These are phyloP conservation scores for Spongia lamella DNA, from an alignment of 37 sponge, comb jelly and placozoan species.

Conservation along the genomic window DNA sequence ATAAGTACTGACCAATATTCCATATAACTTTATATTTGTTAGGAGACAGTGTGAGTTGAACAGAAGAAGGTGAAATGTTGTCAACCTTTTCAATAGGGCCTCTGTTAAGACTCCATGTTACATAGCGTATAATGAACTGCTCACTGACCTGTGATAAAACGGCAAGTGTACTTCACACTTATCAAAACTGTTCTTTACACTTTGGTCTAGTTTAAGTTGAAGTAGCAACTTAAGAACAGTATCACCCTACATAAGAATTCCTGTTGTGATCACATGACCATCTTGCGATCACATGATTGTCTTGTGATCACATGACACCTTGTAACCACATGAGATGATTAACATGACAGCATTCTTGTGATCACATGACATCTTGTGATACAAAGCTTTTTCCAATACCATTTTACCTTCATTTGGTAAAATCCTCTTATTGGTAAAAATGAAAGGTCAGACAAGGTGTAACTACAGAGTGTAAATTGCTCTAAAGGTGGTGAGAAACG, in stretches of 20 bases:
- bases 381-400: neutral
- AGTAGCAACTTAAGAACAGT: slow-evolving; percentile 61
- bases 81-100: slow-evolving; percentile 74
- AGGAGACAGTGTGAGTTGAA: slow-evolving; percentile 27
- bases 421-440: slow-evolving; percentile 78
- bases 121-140: slow-evolving; percentile 5
- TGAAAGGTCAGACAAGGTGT: slow-evolving; percentile 41
- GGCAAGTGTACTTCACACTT: slow-evolving; percentile 82
- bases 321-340: no score
- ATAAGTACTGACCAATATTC: slow-evolving; percentile 64
- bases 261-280: neutral
- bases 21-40: slow-evolving; percentile 79
- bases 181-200: slow-evolving; percentile 85
- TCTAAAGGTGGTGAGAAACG: slow-evolving; percentile 80
- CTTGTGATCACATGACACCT: neutral
- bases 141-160: slow-evolving; percentile 76
- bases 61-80: slow-evolving; percentile 50
- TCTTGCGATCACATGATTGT: neutral
- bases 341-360: no score
- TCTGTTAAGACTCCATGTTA: slow-evolving; percentile 16
- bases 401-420: slow-evolving; percentile 89
- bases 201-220: slow-evolving; percentile 76
- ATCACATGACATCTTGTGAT: no score
- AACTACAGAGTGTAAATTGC: slow-evolving; percentile 69
- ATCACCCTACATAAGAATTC: slow-evolving; percentile 38